Base-by-base conservation (phyloP, 35 echinoderm and acorn worm species). In the Stichopus chloronotus region DNA sequence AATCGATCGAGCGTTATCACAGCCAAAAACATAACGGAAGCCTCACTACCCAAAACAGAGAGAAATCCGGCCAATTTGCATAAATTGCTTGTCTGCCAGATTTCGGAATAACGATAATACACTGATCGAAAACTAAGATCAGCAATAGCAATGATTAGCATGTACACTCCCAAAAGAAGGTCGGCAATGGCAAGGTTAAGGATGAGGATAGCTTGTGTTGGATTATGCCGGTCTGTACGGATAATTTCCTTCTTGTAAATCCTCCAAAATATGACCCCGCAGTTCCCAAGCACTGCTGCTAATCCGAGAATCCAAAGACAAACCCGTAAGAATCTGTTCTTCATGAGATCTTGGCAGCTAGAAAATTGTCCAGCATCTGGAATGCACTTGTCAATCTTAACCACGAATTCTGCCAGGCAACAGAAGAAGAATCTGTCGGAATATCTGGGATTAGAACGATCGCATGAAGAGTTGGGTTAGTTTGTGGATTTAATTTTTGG, bases 281-380 rank as follows among this genome's bases (percentile, higher is more conserved):
- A 59, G 53, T 99, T 99, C 4, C 97, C 97, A 17, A 99, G 17
- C 19, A 99, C 76, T 1, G 97, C 97, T 14, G 93, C 94, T 13
- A 96, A 30, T 7, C 97, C 97, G 20, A 96, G 92, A 12, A 99
- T 78, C 97, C 97, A 99, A 52, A 96, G 93, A 52, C 87, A 43
- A 6, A 99, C 84, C 16, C 97, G 91, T 14, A 96, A 71, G 88
- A 99, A 90, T 23, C 55, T 78, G 65, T 95, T 99, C 58, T 87
- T 43, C 95, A 99, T 95, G 25, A 99, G 89, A 59, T 99, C 95
- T 58, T 96, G 71, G 82, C 97, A 99, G 58, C 91, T 93, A 8
- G 97, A 99, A 60, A 99, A 94, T 65, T 95, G 93, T 30, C 96
- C 97, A 2, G 89, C 58, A 10, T 93, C 87, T 0, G 97, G 95